Evolutionary conservation across 2,113 vertebrate genomes (phyloP), one percentile per base, ranked within the genome.

Genomic region (Copsychus sechellarum): DNA sequence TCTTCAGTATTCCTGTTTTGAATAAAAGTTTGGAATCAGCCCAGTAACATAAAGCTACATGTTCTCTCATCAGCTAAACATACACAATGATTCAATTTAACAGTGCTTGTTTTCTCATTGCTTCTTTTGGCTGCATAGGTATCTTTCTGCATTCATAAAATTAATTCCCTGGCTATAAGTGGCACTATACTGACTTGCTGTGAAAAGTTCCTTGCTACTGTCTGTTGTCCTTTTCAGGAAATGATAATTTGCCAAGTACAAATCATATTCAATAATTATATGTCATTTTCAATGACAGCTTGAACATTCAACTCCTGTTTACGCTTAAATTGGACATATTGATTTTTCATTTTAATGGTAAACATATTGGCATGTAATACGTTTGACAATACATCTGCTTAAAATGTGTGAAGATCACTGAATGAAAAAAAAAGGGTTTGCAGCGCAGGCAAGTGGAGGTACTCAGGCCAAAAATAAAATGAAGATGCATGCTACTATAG

Each of bases 11-110:
- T 98, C 86, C 98, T 98, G 98, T 97, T 98, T 98, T 97, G 96
- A 98, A 98, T 98, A 98, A 98, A 98, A 98, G 95, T 86, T 96
- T 98, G 98, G 98, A 98, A 50, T 90, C 47, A 82, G 86, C 95
- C 97, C 98, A 98, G 94, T 88, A 95, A 98, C 93, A 97, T 97
- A 97, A 98, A 98, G 88, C 76, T 45, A 86, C 89, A 94, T 97
- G 90, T 97, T 95, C 90, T 96, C 93, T 96, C 84, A 95, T 85
- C 90, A 90, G 62, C 95, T 94, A 86, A 96, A 81, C 94, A 83
- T 84, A 97, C 92, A 92, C 88, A 92, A 97, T 96, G 97, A 90
- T 95, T 95, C 90, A 93, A 95, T 96, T 97, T 92, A 96, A 92
- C 86, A 96, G 88, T 79, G 88, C 83, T 94, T 96, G 76, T 91